These are phyloP conservation scores for Metridium senile DNA, from an alignment of 92 coral and sea anemone species.

Conservation along the genomic window DNA sequence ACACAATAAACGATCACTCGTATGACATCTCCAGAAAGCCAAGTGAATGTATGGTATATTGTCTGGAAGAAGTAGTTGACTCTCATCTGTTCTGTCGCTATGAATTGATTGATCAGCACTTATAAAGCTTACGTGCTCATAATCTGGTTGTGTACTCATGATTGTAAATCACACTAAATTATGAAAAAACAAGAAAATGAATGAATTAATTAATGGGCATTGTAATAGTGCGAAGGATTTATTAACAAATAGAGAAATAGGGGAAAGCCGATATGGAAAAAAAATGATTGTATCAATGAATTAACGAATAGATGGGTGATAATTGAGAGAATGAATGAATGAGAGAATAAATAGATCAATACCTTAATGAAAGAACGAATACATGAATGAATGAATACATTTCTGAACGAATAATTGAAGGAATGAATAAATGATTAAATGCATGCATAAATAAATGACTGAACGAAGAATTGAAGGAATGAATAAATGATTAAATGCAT, in stretches of 20 bases:
- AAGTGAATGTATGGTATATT: not conserved
- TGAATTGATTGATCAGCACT: not conserved
- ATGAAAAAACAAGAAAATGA: too few species aligned
- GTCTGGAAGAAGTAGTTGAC: not conserved
- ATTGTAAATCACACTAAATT: too few species aligned
- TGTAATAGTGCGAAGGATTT: too few species aligned
- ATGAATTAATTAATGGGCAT: too few species aligned
- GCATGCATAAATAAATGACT: not conserved
- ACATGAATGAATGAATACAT: not conserved
- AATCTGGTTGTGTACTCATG: too few species aligned
- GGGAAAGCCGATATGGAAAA: too few species aligned
- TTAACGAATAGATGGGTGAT: too few species aligned
- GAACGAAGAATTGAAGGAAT: not conserved
- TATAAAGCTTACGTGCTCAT: too few species aligned
- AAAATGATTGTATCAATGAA: too few species aligned
- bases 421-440: not conserved
- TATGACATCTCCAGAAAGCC: conserved; percentile 9
- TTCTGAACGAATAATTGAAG: not conserved
- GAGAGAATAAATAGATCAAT: too few species aligned
- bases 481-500: not conserved
- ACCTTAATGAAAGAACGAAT: not conserved
- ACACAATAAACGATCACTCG: not conserved
- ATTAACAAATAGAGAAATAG: too few species aligned
- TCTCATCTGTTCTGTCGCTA: not conserved
- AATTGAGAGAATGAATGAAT: too few species aligned